These are phyloP conservation scores for Astyanax mexicanus DNA, from an alignment of 2,797 vertebrate genomes.

Conservation along the genomic window DNA sequence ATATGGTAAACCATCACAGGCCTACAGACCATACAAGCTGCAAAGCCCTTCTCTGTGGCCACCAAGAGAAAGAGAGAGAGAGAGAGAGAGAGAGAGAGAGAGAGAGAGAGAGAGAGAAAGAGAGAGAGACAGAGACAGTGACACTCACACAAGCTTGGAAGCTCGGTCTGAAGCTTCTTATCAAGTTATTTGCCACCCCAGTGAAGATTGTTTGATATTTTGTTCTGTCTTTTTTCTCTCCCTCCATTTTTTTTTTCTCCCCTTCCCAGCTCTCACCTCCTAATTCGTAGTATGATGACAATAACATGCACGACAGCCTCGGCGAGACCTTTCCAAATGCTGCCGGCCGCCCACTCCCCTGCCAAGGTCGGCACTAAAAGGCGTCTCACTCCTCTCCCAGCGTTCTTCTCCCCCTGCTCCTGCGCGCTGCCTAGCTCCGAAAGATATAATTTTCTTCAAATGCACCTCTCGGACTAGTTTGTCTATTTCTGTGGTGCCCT, in stretches of 20 bases:
- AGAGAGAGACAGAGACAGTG: too few species aligned
- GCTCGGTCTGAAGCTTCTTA: constrained; percentile 30
- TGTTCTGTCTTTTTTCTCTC: constrained; percentile 17
- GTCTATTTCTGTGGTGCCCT: constrained; percentile 70
- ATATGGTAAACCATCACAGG: constrained; percentile 23
- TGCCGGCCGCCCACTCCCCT: constrained; percentile 58
- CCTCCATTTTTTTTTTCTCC: constrained; percentile 12
- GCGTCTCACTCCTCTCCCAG: constrained; percentile 63
- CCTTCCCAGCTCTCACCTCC: constrained; percentile 34
- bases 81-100: too few species aligned
- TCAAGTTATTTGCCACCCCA: constrained; percentile 48
- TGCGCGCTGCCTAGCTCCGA: constrained; percentile 59
- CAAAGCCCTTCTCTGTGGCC: constrained; percentile 4
- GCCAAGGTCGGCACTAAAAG: constrained; percentile 73
- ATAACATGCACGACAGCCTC: constrained; percentile 61
- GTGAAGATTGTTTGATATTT: constrained; percentile 60
- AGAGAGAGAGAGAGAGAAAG: too few species aligned
- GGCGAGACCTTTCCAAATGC: constrained; percentile 59
- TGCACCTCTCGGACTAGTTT: constrained; percentile 73
- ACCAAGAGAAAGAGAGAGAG: too few species aligned
- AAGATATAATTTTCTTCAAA: constrained; percentile 82
- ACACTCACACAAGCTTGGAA: neutral
- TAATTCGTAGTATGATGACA: constrained; percentile 65
- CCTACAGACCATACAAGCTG: constrained; percentile 7
- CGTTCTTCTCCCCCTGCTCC: constrained; percentile 54